Percentiles rank a stretch among this genome's conserved stretches.
These are phyloP conservation scores for Dinocampus coccinellae DNA, from an alignment of 2,888 invertebrate species.

Conservation along the genomic window DNA sequence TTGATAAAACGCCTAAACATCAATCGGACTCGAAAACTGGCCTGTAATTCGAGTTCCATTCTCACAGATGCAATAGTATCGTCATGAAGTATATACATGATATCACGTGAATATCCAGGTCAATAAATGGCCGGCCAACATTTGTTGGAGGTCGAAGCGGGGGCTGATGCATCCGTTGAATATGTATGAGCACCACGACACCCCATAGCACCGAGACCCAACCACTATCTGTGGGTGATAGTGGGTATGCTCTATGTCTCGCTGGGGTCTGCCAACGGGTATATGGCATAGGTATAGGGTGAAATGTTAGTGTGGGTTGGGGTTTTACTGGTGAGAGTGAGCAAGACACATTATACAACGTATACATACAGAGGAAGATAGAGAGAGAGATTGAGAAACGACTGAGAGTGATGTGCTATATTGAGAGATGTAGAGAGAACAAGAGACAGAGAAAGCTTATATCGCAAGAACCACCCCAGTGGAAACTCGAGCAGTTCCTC, in stretches of 20 bases:
- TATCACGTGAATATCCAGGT: conserved; percentile 50
- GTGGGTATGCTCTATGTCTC: conserved; percentile 67
- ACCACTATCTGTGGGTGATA: conserved; percentile 69
- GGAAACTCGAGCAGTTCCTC: conserved; percentile 65
- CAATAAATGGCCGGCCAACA: conserved; percentile 64
- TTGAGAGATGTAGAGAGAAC: conserved; percentile 38
- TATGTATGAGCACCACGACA: conserved; percentile 75
- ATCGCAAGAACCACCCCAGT: conserved; percentile 67
- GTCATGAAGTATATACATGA: conserved; percentile 54
- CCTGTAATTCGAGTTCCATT: conserved; percentile 65
- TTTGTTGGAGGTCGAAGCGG: conserved; percentile 56
- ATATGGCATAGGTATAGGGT: conserved; percentile 32
- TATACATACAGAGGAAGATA: conserved; percentile 13
- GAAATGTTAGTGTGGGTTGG: conserved; percentile 35
- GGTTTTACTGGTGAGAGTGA: conserved; percentile 26
- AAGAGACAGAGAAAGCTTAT: conserved; percentile 46
- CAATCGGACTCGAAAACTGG: conserved; percentile 68
- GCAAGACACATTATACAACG: neutral
- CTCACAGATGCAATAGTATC: conserved; percentile 56
- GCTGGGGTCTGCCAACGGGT: conserved; percentile 57
- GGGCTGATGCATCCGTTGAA: conserved; percentile 75
- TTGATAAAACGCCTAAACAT: conserved; percentile 66
- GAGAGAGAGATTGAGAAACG: conserved; percentile 42
- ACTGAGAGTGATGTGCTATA: conserved; percentile 34
- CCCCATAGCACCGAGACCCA: conserved; percentile 64